A percentile compares a stretch with the other conserved stretches of the same genome.
phyloP scores from a whole-genome alignment of 2,797 vertebrate genomes.

The Arremon brunneinucha region DNA sequence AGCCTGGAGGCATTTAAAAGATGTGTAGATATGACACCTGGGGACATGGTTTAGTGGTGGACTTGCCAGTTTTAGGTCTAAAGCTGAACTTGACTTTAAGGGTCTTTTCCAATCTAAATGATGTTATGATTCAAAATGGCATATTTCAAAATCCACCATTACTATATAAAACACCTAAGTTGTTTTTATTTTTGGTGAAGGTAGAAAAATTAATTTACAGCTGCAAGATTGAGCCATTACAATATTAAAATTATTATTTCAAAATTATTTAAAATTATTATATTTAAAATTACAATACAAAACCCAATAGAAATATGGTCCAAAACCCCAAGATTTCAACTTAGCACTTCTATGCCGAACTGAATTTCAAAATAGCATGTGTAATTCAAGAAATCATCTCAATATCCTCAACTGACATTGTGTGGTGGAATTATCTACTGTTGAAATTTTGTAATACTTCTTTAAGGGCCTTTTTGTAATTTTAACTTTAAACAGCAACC shows the following conservation, averaged over 20 bases:
- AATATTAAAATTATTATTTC: no score
- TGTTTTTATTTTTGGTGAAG: background rate
- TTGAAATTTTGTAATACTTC: background rate
- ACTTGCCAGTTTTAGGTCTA: background rate
- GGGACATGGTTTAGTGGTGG: background rate
- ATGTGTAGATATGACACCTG: rapidly evolving
- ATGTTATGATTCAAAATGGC: background rate
- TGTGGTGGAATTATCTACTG: background rate
- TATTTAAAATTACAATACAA: background rate
- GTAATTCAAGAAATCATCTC: background rate
- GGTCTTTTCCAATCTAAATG: background rate
- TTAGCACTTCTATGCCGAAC: background rate
- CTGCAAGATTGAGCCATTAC: background rate
- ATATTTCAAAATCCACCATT: background rate
- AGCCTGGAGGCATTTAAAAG: background rate
- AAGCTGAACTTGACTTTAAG: background rate
- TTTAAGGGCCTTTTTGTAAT: background rate
- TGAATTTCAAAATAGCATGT: background rate
- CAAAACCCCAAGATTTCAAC: background rate
- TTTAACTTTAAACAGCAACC: background rate
- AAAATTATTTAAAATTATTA: no score
- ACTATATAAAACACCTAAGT: background rate
- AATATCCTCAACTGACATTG: background rate
- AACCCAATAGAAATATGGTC: background rate
- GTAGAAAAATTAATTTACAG: background rate